Evolutionary conservation across 2,797 vertebrate species (phyloP), one percentile per base, ranked within the genome.

Genomic region (Zalophus californianus): DNA sequence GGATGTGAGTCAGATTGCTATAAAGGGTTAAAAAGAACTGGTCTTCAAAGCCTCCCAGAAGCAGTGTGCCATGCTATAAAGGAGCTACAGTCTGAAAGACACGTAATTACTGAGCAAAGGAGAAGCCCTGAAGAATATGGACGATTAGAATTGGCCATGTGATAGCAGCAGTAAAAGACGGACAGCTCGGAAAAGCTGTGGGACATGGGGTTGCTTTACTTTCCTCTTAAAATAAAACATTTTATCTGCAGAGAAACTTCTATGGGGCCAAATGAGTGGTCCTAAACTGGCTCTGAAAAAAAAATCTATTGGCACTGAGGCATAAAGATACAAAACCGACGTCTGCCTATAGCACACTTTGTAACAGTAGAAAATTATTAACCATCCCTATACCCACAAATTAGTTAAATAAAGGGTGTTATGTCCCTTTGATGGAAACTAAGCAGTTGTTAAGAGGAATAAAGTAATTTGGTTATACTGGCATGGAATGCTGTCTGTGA

Each of bases 1-100:
- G 97, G 95, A 98, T 94, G n/a, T 97, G 98, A 98, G 93, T 98
- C 97, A 97, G 95, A 68, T 87, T 21, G 68, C 56, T 70, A 92
- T 9, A 91, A 72, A 91, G 84, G 29, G 48, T 87, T 78, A 75
- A 82, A 93, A 96, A 86, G 87, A 80, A 90, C 60, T 23, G n/a
- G 77, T 90, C 94, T 96, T 97, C 91, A 96, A 94, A 95, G 93
- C 84, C 38, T 38, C 41, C 77, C 72, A 58, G 72, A 72, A 70
- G 54, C 72, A 78, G 85, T 79, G 58, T 1, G 38, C 32, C 16
- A 48, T 5, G 66, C 66, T 48, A 12, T 27, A 70, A 50, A 41
- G 32, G 62, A 96, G 68, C 50, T 66, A 41, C 1, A 16, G 72
- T 50, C 25, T 52, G 56, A 96, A 92, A 91, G 94, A 84, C 15